A percentile compares a stretch with the other conserved stretches of the same genome.
These are phyloP conservation scores for Halocynthia aurantium DNA, from an alignment of 23 tunicate genomes.

Conservation along the genomic window DNA sequence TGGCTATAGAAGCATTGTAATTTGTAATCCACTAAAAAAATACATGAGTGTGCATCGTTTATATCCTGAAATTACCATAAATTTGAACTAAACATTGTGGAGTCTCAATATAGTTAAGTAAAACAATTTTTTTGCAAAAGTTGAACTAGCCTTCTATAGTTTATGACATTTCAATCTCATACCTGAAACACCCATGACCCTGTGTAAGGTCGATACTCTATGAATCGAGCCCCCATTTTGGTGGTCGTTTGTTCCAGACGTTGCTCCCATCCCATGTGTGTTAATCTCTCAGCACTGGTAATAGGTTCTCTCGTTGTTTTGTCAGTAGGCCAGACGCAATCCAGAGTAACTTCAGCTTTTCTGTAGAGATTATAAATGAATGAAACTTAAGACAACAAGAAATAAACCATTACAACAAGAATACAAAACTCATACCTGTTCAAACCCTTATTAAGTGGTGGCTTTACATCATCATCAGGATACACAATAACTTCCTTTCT, in stretches of 20 bases:
- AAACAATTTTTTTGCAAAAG: too few relatives aligned
- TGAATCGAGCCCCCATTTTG: constrained; percentile 89
- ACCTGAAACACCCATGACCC: constrained; percentile 98
- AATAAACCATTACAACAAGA: background rate
- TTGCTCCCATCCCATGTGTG: constrained; percentile 66
- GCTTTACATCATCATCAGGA: constrained; percentile 87
- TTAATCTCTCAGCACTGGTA: constrained; percentile 56
- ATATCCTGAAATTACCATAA: too few relatives aligned
- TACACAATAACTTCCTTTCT: constrained; percentile 88
- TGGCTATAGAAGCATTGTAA: too few relatives aligned
- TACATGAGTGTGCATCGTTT: too few relatives aligned
- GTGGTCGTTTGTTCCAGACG: constrained; percentile 73
- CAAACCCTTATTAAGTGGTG: constrained; percentile 70
- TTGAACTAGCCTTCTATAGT: too few relatives aligned
- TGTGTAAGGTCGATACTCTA: constrained; percentile 71
- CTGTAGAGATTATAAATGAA: constrained; percentile 22
- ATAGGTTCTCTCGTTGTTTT: constrained; percentile 74
- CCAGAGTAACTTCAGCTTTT: constrained; percentile 80
- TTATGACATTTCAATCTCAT: background rate
- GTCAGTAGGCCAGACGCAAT: constrained; percentile 85
- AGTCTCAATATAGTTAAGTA: too few relatives aligned
- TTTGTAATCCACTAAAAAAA: too few relatives aligned
- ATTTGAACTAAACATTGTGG: too few relatives aligned
- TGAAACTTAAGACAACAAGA: background rate
- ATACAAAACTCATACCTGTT: constrained; percentile 45